Evolutionary conservation across 2,888 invertebrate genomes (phyloP).

Genomic region (Tolmerus cingulatus): DNA sequence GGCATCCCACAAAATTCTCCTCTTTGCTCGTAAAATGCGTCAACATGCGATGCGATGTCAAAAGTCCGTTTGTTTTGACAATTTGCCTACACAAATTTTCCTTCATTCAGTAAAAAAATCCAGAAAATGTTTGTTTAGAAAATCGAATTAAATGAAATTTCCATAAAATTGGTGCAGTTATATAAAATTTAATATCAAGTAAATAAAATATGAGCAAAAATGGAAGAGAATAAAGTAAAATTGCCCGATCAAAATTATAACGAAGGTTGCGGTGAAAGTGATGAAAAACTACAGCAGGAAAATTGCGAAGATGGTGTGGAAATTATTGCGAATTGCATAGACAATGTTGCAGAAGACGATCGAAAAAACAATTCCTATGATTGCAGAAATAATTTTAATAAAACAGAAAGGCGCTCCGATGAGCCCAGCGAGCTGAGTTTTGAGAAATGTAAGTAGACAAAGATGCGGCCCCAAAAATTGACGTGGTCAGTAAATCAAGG

Average conservation of each 20-base stretch:
- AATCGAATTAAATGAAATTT: background rate
- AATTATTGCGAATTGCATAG: conserved; percentile 17
- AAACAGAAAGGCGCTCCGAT: conserved; percentile 51
- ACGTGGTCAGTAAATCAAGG: background rate
- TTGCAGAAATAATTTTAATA: conserved; percentile 5
- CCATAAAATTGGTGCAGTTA: background rate
- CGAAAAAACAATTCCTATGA: background rate
- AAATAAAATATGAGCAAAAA: conserved; percentile 34
- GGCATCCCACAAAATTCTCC: background rate
- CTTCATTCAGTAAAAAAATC: background rate
- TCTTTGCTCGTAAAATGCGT: conserved; percentile 1
- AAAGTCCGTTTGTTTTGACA: conserved; percentile 44
- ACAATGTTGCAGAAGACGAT: background rate
- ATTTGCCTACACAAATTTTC: conserved; percentile 10
- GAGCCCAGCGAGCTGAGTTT: conserved; percentile 73
- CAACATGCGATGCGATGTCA: conserved; percentile 8
- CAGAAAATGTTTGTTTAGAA: background rate
- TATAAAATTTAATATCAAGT: background rate
- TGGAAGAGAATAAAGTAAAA: conserved; percentile 40
- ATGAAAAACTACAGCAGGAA: background rate
- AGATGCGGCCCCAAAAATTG: background rate
- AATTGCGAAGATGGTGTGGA: conserved; percentile 26
- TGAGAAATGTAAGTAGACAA: conserved; percentile 69
- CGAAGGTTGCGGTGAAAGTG: conserved; percentile 44
- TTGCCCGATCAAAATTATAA: conserved; percentile 43